phyloP scores from a whole-genome alignment of 2,797 vertebrate genomes.

The Ciconia nigra region DNA sequence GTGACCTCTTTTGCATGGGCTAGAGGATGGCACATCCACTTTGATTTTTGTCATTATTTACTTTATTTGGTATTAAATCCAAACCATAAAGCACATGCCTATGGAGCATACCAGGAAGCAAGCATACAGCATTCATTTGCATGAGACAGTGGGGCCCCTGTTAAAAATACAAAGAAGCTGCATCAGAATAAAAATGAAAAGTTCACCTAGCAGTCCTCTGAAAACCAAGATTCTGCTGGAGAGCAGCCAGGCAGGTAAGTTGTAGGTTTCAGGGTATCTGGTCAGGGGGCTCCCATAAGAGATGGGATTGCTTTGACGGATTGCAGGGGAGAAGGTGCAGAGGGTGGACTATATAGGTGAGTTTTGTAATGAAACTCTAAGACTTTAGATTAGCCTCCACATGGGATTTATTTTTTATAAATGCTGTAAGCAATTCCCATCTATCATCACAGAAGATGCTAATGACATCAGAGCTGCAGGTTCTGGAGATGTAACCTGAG shows the following conservation, averaged over 20 bases:
- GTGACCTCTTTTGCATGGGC: neutral
- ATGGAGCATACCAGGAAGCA: neutral
- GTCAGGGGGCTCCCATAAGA: accelerated
- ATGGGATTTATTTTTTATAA: neutral
- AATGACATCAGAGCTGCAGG: neutral
- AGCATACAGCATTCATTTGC: neutral
- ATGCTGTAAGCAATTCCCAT: neutral
- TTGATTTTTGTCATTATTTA: neutral
- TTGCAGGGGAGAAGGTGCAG: neutral
- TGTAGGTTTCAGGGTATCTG: neutral
- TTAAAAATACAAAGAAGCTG: neutral
- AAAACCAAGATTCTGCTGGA: neutral
- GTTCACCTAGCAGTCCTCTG: neutral
- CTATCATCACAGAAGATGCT: neutral
- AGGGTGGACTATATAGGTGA: neutral
- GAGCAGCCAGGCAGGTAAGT: neutral
- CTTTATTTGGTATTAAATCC: neutral
- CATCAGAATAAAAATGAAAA: neutral
- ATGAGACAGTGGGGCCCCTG: neutral
- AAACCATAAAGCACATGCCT: neutral
- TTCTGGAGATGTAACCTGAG: neutral
- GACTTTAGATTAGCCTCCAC: neutral
- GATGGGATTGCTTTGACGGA: neutral
- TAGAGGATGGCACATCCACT: neutral
- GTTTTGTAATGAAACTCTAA: neutral